Percentiles rank a stretch among this genome's conserved stretches.
Evolutionary conservation across 2,797 vertebrate species (phyloP).

Genomic region (Clarias platycephalus): DNA sequence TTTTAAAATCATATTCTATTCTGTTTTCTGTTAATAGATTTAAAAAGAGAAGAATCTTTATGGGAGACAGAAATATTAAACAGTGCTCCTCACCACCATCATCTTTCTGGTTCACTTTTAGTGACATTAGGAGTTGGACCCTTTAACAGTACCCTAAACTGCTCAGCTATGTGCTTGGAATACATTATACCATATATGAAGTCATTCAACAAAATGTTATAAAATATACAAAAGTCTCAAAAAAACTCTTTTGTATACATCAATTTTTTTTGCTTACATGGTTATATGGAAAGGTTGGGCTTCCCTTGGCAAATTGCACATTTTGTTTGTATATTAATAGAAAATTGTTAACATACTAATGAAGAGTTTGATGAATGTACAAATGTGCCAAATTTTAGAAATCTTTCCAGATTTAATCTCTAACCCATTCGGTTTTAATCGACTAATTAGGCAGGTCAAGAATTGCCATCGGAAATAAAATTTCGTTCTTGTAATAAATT

Average conservation of each 20-base stretch:
- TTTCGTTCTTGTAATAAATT: neutral
- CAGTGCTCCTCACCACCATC: neutral
- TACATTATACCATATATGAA: neutral
- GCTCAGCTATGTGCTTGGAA: neutral
- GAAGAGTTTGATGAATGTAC: too few species aligned
- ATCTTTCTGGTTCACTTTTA: neutral
- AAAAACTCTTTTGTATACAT: neutral
- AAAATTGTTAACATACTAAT: too few species aligned
- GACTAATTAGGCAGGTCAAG: neutral
- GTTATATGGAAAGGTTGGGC: neutral
- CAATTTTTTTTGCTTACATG: neutral
- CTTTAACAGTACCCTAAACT: neutral
- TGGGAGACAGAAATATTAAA: neutral
- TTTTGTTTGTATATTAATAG: neutral
- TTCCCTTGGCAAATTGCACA: neutral
- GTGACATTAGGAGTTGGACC: too few species aligned
- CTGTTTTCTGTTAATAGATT: neutral
- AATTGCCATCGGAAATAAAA: neutral
- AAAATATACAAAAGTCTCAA: neutral
- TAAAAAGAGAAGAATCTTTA: neutral
- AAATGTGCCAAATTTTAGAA: neutral
- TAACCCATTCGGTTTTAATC: neutral
- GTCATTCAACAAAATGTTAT: neutral
- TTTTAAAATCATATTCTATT: neutral
- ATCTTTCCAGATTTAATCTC: neutral